These are phyloP conservation scores for Ariopsis seemanni DNA, from an alignment of 2,113 vertebrate species.

Conservation along the genomic window DNA sequence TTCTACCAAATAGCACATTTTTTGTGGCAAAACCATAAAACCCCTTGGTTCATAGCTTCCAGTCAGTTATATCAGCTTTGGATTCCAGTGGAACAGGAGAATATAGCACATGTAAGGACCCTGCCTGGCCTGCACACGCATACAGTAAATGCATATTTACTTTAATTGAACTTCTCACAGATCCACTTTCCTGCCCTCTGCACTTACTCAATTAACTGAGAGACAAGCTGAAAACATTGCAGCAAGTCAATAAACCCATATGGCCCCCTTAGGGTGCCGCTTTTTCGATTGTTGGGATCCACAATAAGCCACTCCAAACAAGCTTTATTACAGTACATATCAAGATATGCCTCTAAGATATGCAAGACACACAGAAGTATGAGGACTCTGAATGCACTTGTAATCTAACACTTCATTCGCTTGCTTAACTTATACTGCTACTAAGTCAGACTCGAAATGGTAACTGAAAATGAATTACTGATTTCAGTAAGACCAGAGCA, in stretches of 20 bases:
- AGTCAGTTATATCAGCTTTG: neutral
- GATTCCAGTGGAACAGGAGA: constrained; percentile 23
- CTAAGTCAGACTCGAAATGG: constrained; percentile 27
- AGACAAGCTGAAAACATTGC: constrained; percentile 66
- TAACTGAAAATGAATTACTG: constrained; percentile 17
- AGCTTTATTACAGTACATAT: constrained; percentile 71
- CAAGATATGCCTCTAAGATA: constrained; percentile 64
- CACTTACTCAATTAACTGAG: constrained; percentile 65
- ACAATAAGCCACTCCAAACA: constrained; percentile 77
- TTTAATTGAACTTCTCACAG: constrained; percentile 55
- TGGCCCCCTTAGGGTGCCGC: constrained; percentile 66
- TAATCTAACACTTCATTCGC: constrained; percentile 49
- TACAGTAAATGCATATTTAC: constrained; percentile 44
- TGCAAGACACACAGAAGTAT: constrained; percentile 45
- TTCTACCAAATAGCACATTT: neutral
- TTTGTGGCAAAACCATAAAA: neutral
- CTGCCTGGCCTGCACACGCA: constrained; percentile 33
- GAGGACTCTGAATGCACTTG: constrained; percentile 34
- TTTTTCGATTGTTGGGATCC: constrained; percentile 72
- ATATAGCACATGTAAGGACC: constrained; percentile 23
- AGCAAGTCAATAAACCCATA: constrained; percentile 71
- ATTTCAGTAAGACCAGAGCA: neutral
- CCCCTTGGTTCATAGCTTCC: neutral
- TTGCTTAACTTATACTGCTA: constrained; percentile 27
- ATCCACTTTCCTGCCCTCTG: constrained; percentile 60